These are phyloP conservation scores for Bugula neritina DNA, from an alignment of 2,888 invertebrate genomes.

Conservation along the genomic window DNA sequence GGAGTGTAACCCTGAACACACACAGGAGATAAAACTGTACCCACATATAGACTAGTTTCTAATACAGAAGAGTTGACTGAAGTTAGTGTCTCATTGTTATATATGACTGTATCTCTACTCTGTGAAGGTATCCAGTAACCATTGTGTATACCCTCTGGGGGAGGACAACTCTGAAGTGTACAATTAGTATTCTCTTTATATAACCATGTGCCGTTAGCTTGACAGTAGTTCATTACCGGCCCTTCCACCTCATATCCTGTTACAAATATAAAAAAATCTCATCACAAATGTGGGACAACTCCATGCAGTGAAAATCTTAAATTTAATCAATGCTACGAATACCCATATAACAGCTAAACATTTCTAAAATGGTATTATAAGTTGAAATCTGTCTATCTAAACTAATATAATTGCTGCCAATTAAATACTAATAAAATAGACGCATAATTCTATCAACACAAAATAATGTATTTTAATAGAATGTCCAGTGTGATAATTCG, in stretches of 20 bases:
- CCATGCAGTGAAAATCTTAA: too few relatives aligned
- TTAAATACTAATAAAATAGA: neutral
- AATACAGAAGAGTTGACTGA: neutral
- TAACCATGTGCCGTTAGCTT: slow-evolving; percentile 9
- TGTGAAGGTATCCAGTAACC: neutral
- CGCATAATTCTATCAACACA: too few relatives aligned
- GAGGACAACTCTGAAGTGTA: neutral
- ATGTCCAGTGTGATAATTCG: too few relatives aligned
- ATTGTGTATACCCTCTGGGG: neutral
- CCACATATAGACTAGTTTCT: neutral
- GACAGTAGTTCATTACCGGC: slow-evolving; percentile 5
- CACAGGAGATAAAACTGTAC: neutral
- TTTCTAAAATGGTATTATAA: too few relatives aligned
- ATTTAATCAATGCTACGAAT: too few relatives aligned
- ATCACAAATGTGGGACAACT: too few relatives aligned
- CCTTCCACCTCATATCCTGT: slow-evolving; percentile 8
- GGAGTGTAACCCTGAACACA: neutral
- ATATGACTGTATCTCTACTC: neutral
- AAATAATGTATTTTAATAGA: too few relatives aligned
- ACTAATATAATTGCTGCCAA: neutral
- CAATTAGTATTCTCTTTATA: neutral
- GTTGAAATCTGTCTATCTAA: neutral
- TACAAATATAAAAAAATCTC: neutral
- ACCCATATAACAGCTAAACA: too few relatives aligned
- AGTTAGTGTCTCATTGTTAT: too few relatives aligned